phyloP scores from a whole-genome alignment of 2,888 invertebrate species.

The Adelognathus sp. region DNA sequence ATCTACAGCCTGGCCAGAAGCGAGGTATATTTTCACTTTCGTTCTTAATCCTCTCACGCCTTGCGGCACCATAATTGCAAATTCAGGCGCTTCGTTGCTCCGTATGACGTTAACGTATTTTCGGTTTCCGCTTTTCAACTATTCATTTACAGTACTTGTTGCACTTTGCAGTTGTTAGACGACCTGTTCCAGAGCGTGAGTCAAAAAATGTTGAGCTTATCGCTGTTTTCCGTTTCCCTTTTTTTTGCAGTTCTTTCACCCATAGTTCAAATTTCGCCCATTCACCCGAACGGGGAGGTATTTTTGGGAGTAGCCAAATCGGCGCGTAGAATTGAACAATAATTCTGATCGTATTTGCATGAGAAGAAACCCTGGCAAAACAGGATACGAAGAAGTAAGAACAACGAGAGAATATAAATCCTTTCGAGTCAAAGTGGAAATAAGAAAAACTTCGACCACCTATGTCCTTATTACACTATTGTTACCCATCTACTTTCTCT shows the following conservation, averaged over 20 bases:
- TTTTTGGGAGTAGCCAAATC: too few species aligned
- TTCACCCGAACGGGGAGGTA: too few species aligned
- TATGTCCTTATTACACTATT: too few species aligned
- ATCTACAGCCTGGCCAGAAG: conserved; percentile 90
- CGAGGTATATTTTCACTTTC: conserved; percentile 80
- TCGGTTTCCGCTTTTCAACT: neutral
- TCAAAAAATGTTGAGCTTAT: neutral
- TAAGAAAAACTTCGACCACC: too few species aligned
- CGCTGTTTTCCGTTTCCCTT: neutral
- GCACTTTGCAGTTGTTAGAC: neutral
- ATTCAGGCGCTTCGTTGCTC: neutral
- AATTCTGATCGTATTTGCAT: too few species aligned
- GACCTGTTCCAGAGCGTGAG: neutral
- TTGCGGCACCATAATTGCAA: neutral
- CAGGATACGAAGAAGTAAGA: too few species aligned
- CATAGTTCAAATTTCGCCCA: neutral
- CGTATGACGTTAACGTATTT: neutral
- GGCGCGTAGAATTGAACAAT: too few species aligned
- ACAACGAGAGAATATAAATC: too few species aligned
- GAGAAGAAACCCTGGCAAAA: too few species aligned
- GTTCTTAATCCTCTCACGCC: neutral
- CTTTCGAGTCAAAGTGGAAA: too few species aligned
- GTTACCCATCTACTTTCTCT: too few species aligned
- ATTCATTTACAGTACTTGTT: neutral
- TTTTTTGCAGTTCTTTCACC: neutral